Conservation (phyloP, 2,888 invertebrate species). For the Cinara cedri region DNA sequence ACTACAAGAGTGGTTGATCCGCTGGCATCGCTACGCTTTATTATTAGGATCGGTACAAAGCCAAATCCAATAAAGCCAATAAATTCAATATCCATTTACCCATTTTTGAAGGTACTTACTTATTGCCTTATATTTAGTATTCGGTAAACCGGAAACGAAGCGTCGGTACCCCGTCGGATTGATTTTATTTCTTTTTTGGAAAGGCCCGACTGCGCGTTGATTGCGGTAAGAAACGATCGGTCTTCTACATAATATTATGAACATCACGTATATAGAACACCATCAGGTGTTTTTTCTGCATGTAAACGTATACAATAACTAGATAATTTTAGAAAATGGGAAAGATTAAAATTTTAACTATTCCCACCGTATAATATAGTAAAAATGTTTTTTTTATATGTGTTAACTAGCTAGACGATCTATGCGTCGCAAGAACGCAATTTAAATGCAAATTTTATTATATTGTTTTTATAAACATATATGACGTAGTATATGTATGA, state of each 20-base stretch:
- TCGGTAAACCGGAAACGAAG: background rate
- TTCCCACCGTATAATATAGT: too few species aligned
- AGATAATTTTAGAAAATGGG: background rate
- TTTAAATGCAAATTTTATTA: too few species aligned
- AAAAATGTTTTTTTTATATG: too few species aligned
- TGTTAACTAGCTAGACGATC: too few species aligned
- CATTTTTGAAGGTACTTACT: background rate
- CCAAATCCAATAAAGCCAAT: conserved; percentile 7
- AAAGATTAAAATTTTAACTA: background rate
- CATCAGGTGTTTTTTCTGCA: background rate
- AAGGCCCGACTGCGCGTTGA: background rate
- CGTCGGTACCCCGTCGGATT: background rate
- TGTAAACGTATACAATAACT: too few species aligned
- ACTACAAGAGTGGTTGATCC: background rate
- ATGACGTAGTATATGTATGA: too few species aligned
- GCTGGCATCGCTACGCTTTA: background rate
- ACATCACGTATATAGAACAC: background rate
- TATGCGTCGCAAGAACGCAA: too few species aligned
- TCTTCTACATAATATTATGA: background rate
- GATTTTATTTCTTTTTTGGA: background rate
- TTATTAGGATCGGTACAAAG: background rate
- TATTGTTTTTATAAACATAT: too few species aligned
- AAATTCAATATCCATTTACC: conserved; percentile 4
- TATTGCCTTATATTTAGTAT: background rate
- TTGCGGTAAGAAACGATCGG: background rate